Base-by-base conservation (phyloP, 64 coral and sea anemone species). In the Porites australiensis region DNA sequence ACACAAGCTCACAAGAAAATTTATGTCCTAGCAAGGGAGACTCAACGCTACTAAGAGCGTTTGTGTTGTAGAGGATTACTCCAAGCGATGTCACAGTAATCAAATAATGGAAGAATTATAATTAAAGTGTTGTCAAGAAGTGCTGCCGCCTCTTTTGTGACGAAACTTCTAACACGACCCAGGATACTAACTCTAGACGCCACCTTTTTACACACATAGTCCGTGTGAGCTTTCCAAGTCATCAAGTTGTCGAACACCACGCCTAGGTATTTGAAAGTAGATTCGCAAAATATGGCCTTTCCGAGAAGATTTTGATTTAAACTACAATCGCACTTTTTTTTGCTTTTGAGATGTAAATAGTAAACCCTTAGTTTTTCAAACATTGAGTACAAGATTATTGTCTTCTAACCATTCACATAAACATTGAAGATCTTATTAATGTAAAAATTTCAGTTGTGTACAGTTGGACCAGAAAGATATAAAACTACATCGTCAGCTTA, bases 291-390 rank as follows among this genome's bases (percentile, higher is more conserved):
- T 55, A 7, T 55, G 11, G 5, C 67, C 67, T 21, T 70, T 9
- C 67, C 65, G 0, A 68, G 53, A 68, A 68, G 65, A 68, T 21
- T 68, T 20, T 23, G 18, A 7, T 7, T 68, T 68, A 68, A n/a
- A 2, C 22, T 68, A 68, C 67, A 70, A 70, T 70, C 67, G 67
- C 67, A 3, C 67, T 70, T 10, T 70, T 70, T 70, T 37, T 2
- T 70, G 67, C 67, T 21, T 70, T 68, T 68, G 16, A 68, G 65
- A 68, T n/a, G 65, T 68, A 27, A 70, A 70, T 23, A 70, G 27
- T 6, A 70, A 70, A 9, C 19, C 2, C n/a, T 70, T 70, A 21
- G 67, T 70, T 70, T 70, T 27, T 20, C n/a, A 20, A 23, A 70
- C 21, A 70, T 70, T 70, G n/a, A 70, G 67, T 6, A 27, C 67